phyloP scores from a whole-genome alignment of 1,140 invertebrate species.

The Formica selysi region DNA sequence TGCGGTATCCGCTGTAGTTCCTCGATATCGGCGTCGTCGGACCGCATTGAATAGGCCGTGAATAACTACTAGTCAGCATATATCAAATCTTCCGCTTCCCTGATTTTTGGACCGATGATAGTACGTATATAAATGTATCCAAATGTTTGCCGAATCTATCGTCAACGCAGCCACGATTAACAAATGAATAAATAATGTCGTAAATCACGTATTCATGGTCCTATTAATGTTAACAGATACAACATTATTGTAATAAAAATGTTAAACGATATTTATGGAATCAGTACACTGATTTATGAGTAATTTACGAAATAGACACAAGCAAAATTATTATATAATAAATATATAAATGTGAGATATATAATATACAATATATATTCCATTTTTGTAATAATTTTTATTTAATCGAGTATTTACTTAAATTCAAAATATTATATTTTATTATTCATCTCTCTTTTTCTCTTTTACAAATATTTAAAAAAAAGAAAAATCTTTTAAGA shows the following conservation, averaged over 20 bases:
- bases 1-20: constrained; percentile 13
- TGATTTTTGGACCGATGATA: background rate
- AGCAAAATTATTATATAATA: no score
- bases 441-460: no score
- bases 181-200: constrained; percentile 19
- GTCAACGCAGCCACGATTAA: constrained; percentile 5
- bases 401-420: no score
- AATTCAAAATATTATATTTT: no score
- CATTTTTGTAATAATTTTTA: no score
- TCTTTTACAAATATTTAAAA: no score
- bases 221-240: background rate
- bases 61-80: background rate
- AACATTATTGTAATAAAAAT: background rate
- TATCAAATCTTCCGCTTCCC: background rate
- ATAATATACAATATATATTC: no score
- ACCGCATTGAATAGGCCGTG: background rate
- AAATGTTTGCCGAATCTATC: background rate
- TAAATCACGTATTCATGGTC: background rate
- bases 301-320: no score
- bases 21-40: constrained; percentile 4
- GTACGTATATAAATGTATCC: background rate
- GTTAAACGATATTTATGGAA: background rate
- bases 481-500: background rate
- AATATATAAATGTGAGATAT: no score
- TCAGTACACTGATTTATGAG: no score